Base-by-base conservation (phyloP, 2,797 vertebrate genomes). In the Paramormyrops hopkinsi region DNA sequence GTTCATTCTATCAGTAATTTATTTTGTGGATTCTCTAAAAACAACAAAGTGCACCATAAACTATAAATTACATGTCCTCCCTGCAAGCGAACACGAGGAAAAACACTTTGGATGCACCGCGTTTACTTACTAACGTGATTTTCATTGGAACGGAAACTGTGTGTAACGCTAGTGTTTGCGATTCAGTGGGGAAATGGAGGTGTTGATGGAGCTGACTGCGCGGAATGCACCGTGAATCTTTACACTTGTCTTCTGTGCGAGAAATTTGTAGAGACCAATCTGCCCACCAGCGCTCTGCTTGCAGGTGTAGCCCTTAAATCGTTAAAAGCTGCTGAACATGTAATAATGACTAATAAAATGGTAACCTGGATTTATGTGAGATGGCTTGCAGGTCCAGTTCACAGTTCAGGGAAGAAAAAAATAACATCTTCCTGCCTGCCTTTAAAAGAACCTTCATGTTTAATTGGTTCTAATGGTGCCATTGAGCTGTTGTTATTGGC, bases 341-440 rank as follows among this genome's bases (percentile, higher is more conserved):
- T 89, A 89, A 84, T 88, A 76, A 88, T 50, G 88, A 14, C 46
- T 65, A 73, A 73, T 89, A 83, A 83, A 89, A 89, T 37, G 14
- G 14, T 54, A 83, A 83, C 88, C 25, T 44, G 33, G 51, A 83
- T 89, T 82, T 82, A 89, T 89, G 88, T 50, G 48, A 83, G 22
- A 79, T 11, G 51, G 33, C 37, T 50, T 48, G 14, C 50, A 46
- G 83, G n/a, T 25, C 46, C 11, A 29, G 83, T 22, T 48, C 17
- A 12, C 41, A 9, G 46, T 50, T 48, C 44, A 29, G 82, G n/a
- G 0, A 11, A 50, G 83, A 14, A 79, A 88, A 56, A 89, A 83
- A 82, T 29, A 29, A 44, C 37, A 82, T 59, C 88, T 54, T 54
- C 50, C 33, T 29, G 25, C 22, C 51, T 53, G 19, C 29, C 33